These are phyloP conservation scores for Atractosteus spatula DNA, from an alignment of 2,113 vertebrate genomes.

Conservation along the genomic window DNA sequence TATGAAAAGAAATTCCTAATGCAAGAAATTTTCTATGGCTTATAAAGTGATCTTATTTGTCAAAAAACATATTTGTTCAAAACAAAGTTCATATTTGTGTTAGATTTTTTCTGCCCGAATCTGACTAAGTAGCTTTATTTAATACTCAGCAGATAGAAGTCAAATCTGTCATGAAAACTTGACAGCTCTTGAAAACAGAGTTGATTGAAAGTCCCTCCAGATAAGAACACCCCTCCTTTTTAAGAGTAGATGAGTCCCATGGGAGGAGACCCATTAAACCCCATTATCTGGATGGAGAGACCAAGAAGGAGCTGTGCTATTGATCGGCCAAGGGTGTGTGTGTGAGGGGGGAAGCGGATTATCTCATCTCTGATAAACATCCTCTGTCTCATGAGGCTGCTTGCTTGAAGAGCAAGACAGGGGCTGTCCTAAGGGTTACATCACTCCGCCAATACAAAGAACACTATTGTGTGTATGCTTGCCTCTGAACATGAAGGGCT, in stretches of 20 bases:
- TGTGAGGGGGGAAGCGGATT: slow-evolving; percentile 18
- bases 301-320: slow-evolving; percentile 34
- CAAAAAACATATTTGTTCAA: too few species aligned
- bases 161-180: too few species aligned
- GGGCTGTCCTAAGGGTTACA: not conserved
- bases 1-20: too few species aligned
- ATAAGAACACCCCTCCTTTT: slow-evolving; percentile 18
- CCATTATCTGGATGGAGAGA: slow-evolving; percentile 51
- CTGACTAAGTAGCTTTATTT: too few species aligned
- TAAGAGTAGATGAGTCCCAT: slow-evolving; percentile 34
- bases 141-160: too few species aligned
- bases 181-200: not conserved
- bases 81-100: too few species aligned
- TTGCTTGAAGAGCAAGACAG: not conserved
- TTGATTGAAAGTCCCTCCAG: slow-evolving; percentile 31
- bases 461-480: not conserved
- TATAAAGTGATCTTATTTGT: too few species aligned
- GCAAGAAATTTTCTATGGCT: too few species aligned
- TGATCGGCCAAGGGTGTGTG: slow-evolving; percentile 34
- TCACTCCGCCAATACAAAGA: not conserved
- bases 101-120: too few species aligned
- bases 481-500: not conserved
- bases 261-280: slow-evolving; percentile 46
- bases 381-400: not conserved
- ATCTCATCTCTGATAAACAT: slow-evolving; percentile 25